Conservation (phyloP, 2,888 invertebrate genomes). For the Drosophila kuntzei region DNA sequence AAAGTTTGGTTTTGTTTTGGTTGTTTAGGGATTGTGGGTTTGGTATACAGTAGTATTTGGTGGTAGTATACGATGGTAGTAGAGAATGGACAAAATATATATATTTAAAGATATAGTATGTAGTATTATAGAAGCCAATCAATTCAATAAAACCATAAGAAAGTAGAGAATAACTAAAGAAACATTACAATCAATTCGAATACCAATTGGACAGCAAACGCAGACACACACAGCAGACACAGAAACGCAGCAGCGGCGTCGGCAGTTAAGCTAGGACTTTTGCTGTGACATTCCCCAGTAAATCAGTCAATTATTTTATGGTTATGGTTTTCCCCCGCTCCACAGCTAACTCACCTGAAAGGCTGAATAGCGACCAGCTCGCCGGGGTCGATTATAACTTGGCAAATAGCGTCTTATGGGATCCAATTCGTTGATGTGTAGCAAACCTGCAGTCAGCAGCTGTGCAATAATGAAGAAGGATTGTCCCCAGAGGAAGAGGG, state of each 20-base stretch:
- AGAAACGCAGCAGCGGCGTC: constrained; percentile 52
- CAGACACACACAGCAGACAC: constrained; percentile 72
- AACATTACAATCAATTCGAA: constrained; percentile 42
- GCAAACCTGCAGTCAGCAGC: constrained; percentile 93
- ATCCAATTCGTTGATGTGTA: constrained; percentile 98
- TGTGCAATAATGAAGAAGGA: constrained; percentile 97
- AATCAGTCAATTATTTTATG: not conserved
- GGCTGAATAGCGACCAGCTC: constrained; percentile 97
- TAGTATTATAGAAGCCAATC: constrained; percentile 63
- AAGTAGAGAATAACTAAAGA: constrained; percentile 28
- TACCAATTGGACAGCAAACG: constrained; percentile 66
- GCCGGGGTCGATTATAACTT: constrained; percentile 96
- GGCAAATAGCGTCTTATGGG: constrained; percentile 97
- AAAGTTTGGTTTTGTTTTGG: constrained; percentile 43
- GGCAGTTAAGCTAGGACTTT: constrained; percentile 32
- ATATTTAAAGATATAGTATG: constrained; percentile 31
- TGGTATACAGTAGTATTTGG: constrained; percentile 51
- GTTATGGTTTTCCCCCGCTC: not conserved
- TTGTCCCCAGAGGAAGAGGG: constrained; percentile 97
- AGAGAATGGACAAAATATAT: constrained; percentile 61
- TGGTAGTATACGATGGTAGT: constrained; percentile 62
- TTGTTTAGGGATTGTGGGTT: constrained; percentile 35
- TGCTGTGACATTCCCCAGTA: constrained; percentile 17
- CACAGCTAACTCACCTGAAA: constrained; percentile 91
- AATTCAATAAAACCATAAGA: constrained; percentile 52